phyloP scores from a whole-genome alignment of 2,888 invertebrate species.

The Theretra japonica region DNA sequence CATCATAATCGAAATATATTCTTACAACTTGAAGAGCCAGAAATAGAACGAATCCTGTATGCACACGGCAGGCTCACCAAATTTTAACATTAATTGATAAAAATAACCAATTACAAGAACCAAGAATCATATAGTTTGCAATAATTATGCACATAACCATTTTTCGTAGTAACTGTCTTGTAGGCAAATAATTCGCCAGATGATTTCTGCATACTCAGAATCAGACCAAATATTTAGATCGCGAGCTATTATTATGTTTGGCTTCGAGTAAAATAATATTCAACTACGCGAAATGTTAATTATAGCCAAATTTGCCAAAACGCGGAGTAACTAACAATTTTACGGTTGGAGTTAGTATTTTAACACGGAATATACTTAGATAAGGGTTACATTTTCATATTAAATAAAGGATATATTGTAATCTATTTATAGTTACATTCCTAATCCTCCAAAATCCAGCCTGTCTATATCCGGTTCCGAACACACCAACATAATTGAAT shows the following conservation, averaged over 20 bases:
- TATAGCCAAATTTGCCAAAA: slow-evolving; percentile 1
- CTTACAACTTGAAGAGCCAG: too few relatives aligned
- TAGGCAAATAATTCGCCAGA: background rate
- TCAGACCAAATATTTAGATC: background rate
- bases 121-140: too few relatives aligned
- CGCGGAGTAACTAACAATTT: background rate
- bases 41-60: too few relatives aligned
- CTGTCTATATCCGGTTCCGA: too few relatives aligned
- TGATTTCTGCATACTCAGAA: background rate
- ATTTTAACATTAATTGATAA: too few relatives aligned
- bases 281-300: background rate
- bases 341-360: background rate
- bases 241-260: slow-evolving; percentile 9
- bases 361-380: background rate
- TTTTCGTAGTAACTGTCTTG: too few relatives aligned
- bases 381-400: background rate
- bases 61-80: too few relatives aligned
- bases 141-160: background rate
- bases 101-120: too few relatives aligned
- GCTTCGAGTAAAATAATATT: slow-evolving; percentile 5
- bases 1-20: too few relatives aligned
- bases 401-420: background rate
- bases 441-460: too few relatives aligned
- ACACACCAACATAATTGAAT: too few relatives aligned
- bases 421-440: too few relatives aligned